Evolutionary conservation across 2,797 vertebrate species (phyloP).

Genomic region (Oryzias dopingdopingensis): DNA sequence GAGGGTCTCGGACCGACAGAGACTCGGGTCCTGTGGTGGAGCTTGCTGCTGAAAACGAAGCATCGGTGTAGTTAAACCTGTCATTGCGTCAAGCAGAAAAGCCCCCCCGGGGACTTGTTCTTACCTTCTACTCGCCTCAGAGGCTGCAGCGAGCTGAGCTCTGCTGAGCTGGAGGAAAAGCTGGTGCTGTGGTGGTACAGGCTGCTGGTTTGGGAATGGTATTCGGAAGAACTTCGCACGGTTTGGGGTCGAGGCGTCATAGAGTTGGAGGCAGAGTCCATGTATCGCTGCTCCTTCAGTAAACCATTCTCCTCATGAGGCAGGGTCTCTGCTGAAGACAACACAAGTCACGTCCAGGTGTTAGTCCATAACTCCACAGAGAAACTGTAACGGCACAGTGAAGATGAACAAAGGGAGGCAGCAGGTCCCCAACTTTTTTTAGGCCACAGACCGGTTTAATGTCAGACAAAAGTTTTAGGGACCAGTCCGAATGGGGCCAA

Average conservation of each 20-base stretch:
- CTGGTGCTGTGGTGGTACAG: slow-evolving; percentile 73
- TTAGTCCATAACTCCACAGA: too few species aligned
- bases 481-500: too few species aligned
- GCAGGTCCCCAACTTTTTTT: too few species aligned
- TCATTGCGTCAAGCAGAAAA: neutral
- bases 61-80: neutral
- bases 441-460: too few species aligned
- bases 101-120: neutral
- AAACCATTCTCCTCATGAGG: slow-evolving; percentile 80
- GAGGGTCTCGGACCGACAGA: slow-evolving; percentile 77
- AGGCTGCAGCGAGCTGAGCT: slow-evolving; percentile 73
- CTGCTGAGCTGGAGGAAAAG: slow-evolving; percentile 77
- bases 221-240: slow-evolving; percentile 74
- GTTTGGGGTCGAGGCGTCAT: slow-evolving; percentile 77
- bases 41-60: slow-evolving; percentile 80
- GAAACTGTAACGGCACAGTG: too few species aligned
- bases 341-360: slow-evolving; percentile 3
- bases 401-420: too few species aligned
- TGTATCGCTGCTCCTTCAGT: slow-evolving; percentile 84
- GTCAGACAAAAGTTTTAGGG: too few species aligned
- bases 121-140: slow-evolving; percentile 89
- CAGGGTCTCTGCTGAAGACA: slow-evolving; percentile 82
- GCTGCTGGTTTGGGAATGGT: slow-evolving; percentile 69
- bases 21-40: slow-evolving; percentile 88
- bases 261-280: slow-evolving; percentile 86